A percentile compares a stretch with the other conserved stretches of the same genome.
Conservation (phyloP, 2,888 invertebrate species). For the Embidobia sp. region DNA sequence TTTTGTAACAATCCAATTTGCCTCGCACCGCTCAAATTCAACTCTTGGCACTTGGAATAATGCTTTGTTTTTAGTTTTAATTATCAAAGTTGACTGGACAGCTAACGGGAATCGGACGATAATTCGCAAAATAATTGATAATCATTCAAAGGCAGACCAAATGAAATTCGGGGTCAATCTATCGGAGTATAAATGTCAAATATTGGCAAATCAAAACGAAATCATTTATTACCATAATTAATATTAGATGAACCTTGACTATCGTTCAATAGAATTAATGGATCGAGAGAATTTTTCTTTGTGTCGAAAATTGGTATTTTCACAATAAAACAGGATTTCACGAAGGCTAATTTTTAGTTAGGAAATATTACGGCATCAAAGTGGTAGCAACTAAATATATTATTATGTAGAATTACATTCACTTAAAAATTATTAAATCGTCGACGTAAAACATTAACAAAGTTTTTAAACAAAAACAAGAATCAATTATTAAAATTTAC, state of each 20-base stretch:
- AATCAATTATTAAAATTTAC: no score
- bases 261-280: not conserved
- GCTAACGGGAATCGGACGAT: not conserved
- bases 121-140: not conserved
- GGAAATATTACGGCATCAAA: no score
- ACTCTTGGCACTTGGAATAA: not conserved
- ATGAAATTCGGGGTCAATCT: conserved; percentile 6
- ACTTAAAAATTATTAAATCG: no score
- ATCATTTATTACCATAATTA: conserved; percentile 26
- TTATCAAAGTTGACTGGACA: not conserved
- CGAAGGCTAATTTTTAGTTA: no score
- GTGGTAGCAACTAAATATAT: no score
- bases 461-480: no score
- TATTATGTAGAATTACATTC: no score
- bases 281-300: not conserved
- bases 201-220: conserved; percentile 13
- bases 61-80: conserved; percentile 9
- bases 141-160: not conserved
- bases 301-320: no score
- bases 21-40: not conserved
- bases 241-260: conserved; percentile 7
- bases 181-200: conserved; percentile 15
- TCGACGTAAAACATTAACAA: no score
- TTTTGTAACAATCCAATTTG: conserved; percentile 17
- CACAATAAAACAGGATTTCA: no score